Percentiles rank a stretch among this genome's conserved stretches.
These are phyloP conservation scores for Hypomesus transpacificus DNA, from an alignment of 2,113 vertebrate species.

Conservation along the genomic window DNA sequence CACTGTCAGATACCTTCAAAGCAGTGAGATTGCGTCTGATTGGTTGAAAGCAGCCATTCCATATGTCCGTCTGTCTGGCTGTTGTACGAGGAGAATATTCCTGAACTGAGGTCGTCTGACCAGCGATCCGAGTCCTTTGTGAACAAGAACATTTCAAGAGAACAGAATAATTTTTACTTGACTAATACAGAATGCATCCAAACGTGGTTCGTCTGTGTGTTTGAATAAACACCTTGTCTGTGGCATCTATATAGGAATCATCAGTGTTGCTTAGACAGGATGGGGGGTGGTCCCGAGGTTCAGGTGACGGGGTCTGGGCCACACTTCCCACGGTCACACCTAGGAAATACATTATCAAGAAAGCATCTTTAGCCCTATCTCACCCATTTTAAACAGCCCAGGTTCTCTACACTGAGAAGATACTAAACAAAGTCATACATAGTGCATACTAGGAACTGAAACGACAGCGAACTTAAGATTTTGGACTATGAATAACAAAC, in stretches of 20 bases:
- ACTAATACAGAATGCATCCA: background rate
- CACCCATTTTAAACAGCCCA: too few species aligned
- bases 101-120: conserved; percentile 91
- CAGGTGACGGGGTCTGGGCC: conserved; percentile 78
- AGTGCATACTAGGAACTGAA: too few species aligned
- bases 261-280: conserved; percentile 84
- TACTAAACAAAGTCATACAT: too few species aligned
- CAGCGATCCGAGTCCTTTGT: conserved; percentile 78
- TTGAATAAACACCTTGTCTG: conserved; percentile 72
- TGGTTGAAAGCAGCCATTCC: conserved; percentile 74
- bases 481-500: too few species aligned
- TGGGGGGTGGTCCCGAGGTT: conserved; percentile 86
- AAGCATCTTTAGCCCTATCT: too few species aligned
- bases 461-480: too few species aligned
- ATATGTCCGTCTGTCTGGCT: conserved; percentile 76
- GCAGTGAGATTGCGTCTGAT: conserved; percentile 71
- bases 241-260: conserved; percentile 70
- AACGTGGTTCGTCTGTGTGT: background rate
- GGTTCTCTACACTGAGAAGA: too few species aligned
- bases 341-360: conserved; percentile 33
- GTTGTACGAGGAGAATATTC: conserved; percentile 87
- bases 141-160: background rate
- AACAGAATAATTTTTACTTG: background rate
- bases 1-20: conserved; percentile 75
- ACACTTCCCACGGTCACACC: conserved; percentile 74